phyloP scores from a whole-genome alignment of 2,113 vertebrate genomes.

The Pelecanoides urinatrix region DNA sequence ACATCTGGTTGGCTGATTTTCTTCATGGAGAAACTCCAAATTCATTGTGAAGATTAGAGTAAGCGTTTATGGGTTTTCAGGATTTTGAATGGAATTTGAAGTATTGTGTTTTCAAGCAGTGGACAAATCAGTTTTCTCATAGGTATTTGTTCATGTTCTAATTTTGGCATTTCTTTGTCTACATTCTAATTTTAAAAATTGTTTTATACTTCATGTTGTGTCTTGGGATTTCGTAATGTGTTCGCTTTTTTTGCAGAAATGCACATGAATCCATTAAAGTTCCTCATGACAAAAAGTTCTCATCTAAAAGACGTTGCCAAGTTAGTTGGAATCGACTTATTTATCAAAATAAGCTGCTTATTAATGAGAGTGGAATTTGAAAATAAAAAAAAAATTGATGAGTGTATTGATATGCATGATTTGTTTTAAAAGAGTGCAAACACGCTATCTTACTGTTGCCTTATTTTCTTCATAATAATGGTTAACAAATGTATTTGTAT shows the following conservation, averaged over 20 bases:
- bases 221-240: slow-evolving; percentile 46
- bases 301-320: slow-evolving; percentile 27
- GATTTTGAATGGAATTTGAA: slow-evolving; percentile 75
- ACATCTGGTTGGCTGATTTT: slow-evolving; percentile 80
- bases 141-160: slow-evolving; percentile 76
- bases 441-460: background rate
- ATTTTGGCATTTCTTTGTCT: slow-evolving; percentile 70
- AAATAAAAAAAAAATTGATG: slow-evolving; percentile 33
- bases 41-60: slow-evolving; percentile 74
- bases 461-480: slow-evolving; percentile 31
- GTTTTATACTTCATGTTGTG: slow-evolving; percentile 56
- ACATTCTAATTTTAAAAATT: slow-evolving; percentile 72
- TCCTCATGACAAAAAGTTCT: slow-evolving; percentile 40
- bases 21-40: slow-evolving; percentile 75
- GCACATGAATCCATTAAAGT: slow-evolving; percentile 20
- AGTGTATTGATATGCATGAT: background rate
- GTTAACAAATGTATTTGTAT: slow-evolving; percentile 62
- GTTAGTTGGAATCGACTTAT: slow-evolving; percentile 17
- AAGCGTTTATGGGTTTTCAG: slow-evolving; percentile 72
- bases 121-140: slow-evolving; percentile 74
- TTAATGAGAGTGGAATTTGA: slow-evolving; percentile 40
- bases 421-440: slow-evolving; percentile 12
- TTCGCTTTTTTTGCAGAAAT: slow-evolving; percentile 41
- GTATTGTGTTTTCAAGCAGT: slow-evolving; percentile 76
- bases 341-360: slow-evolving; percentile 40